Evolutionary conservation across 2,113 vertebrate species (phyloP).

Genomic region (Gymnobelideus leadbeateri): DNA sequence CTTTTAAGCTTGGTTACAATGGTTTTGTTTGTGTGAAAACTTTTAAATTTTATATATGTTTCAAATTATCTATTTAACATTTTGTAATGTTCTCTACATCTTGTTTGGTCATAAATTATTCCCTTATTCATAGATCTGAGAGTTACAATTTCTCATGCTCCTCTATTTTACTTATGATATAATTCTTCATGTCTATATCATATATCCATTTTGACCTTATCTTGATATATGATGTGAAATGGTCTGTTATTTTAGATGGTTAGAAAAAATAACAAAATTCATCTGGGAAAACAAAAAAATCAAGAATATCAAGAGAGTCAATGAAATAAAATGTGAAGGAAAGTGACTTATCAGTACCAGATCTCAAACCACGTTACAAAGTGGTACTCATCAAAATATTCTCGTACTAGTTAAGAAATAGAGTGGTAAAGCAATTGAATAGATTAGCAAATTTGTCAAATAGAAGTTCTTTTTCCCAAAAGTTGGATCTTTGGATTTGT

Average conservation of each 20-base stretch:
- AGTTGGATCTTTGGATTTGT: not conserved
- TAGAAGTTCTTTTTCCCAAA: not conserved
- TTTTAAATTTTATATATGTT: not conserved
- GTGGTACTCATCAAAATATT: not conserved
- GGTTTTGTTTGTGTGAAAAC: not conserved
- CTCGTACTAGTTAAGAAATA: not conserved
- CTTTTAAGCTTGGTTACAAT: not conserved
- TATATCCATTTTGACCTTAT: not conserved
- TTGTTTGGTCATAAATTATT: not conserved
- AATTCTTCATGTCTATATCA: not conserved
- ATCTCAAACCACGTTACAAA: not conserved
- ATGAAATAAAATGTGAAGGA: not conserved
- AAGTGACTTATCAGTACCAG: not conserved
- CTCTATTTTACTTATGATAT: not conserved
- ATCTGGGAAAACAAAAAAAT: not conserved
- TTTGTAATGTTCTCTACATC: not conserved
- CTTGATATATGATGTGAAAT: not conserved
- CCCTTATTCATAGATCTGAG: not conserved
- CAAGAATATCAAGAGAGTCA: not conserved
- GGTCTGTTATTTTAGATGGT: not conserved
- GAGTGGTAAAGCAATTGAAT: not conserved
- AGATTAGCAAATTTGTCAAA: not conserved
- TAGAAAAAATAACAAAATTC: not conserved
- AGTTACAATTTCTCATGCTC: not conserved
- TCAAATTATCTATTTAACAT: not conserved